Evolutionary conservation across 1,140 invertebrate genomes (phyloP).

Genomic region (Drosophila subobscura): DNA sequence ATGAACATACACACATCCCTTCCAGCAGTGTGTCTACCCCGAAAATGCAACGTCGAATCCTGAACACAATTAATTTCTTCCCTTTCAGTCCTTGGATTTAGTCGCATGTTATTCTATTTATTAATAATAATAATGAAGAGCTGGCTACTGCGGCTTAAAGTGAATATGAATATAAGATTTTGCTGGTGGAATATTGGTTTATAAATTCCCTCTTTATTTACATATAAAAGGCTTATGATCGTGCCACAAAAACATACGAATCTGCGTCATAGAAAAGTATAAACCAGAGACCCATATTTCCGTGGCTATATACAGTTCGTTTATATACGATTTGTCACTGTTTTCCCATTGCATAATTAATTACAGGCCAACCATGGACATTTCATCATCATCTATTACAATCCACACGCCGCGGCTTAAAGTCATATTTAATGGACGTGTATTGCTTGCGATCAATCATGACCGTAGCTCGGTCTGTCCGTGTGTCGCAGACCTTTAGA

Average conservation of each 20-base stretch:
- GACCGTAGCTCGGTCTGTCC: conserved; percentile 45
- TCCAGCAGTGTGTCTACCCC: conserved; percentile 2
- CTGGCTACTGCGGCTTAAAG: too few relatives aligned
- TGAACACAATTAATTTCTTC: too few relatives aligned
- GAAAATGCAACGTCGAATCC: too few relatives aligned
- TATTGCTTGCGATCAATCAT: conserved; percentile 77
- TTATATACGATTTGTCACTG: conserved; percentile 43
- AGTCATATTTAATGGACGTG: conserved; percentile 77
- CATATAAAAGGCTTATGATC: too few relatives aligned
- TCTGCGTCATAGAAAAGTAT: too few relatives aligned
- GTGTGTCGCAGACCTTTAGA: conserved; percentile 37
- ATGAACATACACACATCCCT: conserved; percentile 14
- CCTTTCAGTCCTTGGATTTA: too few relatives aligned
- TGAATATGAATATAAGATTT: too few relatives aligned
- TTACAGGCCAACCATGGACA: conserved; percentile 58
- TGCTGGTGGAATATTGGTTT: too few relatives aligned
- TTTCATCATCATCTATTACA: conserved; percentile 63
- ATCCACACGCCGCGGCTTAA: conserved; percentile 64
- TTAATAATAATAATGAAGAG: too few relatives aligned
- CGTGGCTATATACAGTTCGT: neutral
- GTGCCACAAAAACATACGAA: too few relatives aligned
- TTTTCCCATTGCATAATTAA: conserved; percentile 51
- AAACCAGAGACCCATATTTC: neutral
- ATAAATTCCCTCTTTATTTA: too few relatives aligned
- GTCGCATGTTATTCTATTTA: too few relatives aligned